Evolutionary conservation across 2,797 vertebrate species (phyloP), one percentile per base, ranked within the genome.

Genomic region (Fistularia commersonii): DNA sequence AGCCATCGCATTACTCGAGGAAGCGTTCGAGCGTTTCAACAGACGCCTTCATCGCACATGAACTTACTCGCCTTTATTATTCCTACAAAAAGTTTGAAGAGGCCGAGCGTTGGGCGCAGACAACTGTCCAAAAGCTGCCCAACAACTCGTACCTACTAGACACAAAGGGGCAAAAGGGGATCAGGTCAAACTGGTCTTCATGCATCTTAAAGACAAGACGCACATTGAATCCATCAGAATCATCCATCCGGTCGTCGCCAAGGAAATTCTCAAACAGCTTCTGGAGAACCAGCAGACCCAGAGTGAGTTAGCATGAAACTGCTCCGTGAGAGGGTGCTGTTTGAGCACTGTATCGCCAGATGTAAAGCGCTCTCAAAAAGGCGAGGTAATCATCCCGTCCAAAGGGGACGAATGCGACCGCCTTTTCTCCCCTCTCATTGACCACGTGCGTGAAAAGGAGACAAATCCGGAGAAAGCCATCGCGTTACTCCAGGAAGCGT

Each of bases 201-300:
- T 92, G 45, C 91, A 94, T 61, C 80, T 93, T 9, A 84, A 79
- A 69, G 91, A 87, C 0, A 89, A 79, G 42, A 90, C 89, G 0
- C 64, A 88, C 1, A 91, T 94, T 58, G 34, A 77, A 33, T 91
- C 84, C 3, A 62, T 94, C 70, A 88, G 69, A 66, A 93, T 94
- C 63, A 92, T 93, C 69, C 91, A 94, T 64, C 87, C 88, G 15
- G 65, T 92, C 2, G 86, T 94, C 65, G 93, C 92, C 54, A 84
- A 91, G 54, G 91, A 93, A 88, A 90, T 94, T 53, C 81, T 94
- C 5, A 51, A 79, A 1, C 93, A 94, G 51, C 88, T 94, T 61
- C 60, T 88, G 53, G 72, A 31, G 1, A 57, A 51, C 0, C 53
- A 77, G 45, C 70, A 86, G 51, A 87, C 82, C 7, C 90, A 89